phyloP scores from a whole-genome alignment of 1,140 invertebrate genomes.

The Gonatopus flavifemur region DNA sequence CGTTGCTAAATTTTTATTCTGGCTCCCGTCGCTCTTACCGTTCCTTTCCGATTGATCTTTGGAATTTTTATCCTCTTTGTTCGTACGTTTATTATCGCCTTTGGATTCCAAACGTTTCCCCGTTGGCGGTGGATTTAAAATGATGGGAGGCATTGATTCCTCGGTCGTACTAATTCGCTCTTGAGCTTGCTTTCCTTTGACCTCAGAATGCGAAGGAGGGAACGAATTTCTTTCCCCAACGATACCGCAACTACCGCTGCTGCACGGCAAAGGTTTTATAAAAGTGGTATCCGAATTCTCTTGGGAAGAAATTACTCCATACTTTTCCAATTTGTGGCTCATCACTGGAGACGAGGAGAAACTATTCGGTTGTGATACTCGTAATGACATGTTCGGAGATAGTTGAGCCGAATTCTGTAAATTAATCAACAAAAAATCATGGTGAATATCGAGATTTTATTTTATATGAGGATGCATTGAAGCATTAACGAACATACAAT shows the following conservation, averaged over 20 bases:
- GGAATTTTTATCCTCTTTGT: slow-evolving; percentile 12
- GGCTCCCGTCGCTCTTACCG: slow-evolving; percentile 8
- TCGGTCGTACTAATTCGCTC: slow-evolving; percentile 30
- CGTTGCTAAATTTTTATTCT: slow-evolving; percentile 30
- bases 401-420: slow-evolving; percentile 43
- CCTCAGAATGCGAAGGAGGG: slow-evolving; percentile 4
- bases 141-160: slow-evolving; percentile 44
- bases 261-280: slow-evolving; percentile 67
- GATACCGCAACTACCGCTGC: slow-evolving; percentile 17
- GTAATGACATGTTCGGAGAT: slow-evolving; percentile 40
- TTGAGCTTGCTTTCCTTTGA: slow-evolving; percentile 22
- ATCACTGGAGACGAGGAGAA: slow-evolving; percentile 52
- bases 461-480: no score
- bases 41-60: not conserved
- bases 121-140: slow-evolving; percentile 49
- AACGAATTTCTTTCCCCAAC: not conserved
- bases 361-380: slow-evolving; percentile 50
- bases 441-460: not conserved
- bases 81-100: not conserved
- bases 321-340: slow-evolving; percentile 40
- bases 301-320: slow-evolving; percentile 9
- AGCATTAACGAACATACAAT: no score
- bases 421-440: no score
- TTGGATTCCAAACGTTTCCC: slow-evolving; percentile 18
- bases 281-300: slow-evolving; percentile 58